Evolutionary conservation across 2,888 invertebrate genomes (phyloP).

Genomic region (Eristalis intricaria): DNA sequence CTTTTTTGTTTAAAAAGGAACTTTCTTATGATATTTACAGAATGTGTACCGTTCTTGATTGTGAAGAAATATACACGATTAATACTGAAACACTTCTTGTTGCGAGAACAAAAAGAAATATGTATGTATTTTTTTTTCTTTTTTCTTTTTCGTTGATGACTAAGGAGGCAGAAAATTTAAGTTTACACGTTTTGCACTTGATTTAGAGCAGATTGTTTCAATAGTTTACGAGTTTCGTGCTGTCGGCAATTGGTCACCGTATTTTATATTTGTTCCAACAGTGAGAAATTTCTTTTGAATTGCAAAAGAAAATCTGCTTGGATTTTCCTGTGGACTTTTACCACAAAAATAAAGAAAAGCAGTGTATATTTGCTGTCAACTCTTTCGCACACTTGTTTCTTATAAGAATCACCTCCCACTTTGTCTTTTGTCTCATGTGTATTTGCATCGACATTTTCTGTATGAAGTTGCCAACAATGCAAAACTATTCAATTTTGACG

Average conservation of each 20-base stretch:
- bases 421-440: constrained; percentile 55
- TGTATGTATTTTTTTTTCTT: constrained; percentile 19
- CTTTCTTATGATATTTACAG: constrained; percentile 41
- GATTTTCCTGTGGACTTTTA: constrained; percentile 67
- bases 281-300: constrained; percentile 29
- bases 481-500: constrained; percentile 49
- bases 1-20: constrained; percentile 25
- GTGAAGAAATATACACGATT: constrained; percentile 49
- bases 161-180: constrained; percentile 36
- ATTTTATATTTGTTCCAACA: not conserved
- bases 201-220: not conserved
- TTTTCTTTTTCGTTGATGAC: constrained; percentile 51
- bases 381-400: constrained; percentile 68
- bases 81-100: constrained; percentile 59
- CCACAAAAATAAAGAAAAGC: constrained; percentile 66
- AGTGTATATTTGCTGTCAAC: constrained; percentile 40
- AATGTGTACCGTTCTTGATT: constrained; percentile 27
- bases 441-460: constrained; percentile 34
- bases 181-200: constrained; percentile 27
- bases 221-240: constrained; percentile 20
- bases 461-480: constrained; percentile 66
- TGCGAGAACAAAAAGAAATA: constrained; percentile 39
- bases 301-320: constrained; percentile 50
- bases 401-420: constrained; percentile 44
- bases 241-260: constrained; percentile 25